Percentiles rank a stretch among this genome's conserved stretches.
phyloP scores from a whole-genome alignment of 1,140 invertebrate genomes.

The Drosophila kanapiae region DNA sequence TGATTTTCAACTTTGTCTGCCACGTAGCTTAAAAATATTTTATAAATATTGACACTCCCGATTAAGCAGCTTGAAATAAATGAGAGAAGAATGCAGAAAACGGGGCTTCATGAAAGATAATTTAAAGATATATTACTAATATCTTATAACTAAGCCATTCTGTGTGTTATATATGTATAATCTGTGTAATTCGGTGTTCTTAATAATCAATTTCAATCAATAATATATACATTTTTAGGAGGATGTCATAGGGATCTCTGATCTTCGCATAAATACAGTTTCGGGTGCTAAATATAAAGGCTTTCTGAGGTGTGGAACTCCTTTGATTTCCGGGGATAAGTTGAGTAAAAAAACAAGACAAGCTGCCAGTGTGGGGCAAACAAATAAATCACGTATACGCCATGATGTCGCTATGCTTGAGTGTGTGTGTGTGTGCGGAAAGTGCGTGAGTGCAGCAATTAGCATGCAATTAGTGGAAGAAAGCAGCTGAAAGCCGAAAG shows the following conservation, averaged over 20 bases:
- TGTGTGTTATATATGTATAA: too few relatives aligned
- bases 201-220: too few relatives aligned
- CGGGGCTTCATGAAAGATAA: too few relatives aligned
- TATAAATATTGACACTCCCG: conserved; percentile 76
- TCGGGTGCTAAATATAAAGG: too few relatives aligned
- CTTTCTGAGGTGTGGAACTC: too few relatives aligned
- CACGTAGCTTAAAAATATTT: conserved; percentile 82
- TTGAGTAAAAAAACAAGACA: not conserved
- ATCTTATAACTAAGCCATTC: too few relatives aligned
- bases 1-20: conserved; percentile 72
- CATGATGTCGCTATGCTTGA: conserved; percentile 17
- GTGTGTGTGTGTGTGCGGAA: not conserved
- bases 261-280: too few relatives aligned
- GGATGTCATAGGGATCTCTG: too few relatives aligned
- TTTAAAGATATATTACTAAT: too few relatives aligned
- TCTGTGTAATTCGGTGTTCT: too few relatives aligned
- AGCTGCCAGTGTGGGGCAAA: not conserved
- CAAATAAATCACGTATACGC: conserved; percentile 79
- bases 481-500: conserved; percentile 5
- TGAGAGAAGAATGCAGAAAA: not conserved
- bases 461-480: conserved; percentile 68
- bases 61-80: conserved; percentile 23
- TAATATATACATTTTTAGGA: too few relatives aligned
- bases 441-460: conserved; percentile 61
- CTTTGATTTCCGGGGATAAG: too few relatives aligned